A percentile compares a stretch with the other conserved stretches of the same genome.
Conservation (phyloP, 1,140 invertebrate species). For the Brachionus rubens region DNA sequence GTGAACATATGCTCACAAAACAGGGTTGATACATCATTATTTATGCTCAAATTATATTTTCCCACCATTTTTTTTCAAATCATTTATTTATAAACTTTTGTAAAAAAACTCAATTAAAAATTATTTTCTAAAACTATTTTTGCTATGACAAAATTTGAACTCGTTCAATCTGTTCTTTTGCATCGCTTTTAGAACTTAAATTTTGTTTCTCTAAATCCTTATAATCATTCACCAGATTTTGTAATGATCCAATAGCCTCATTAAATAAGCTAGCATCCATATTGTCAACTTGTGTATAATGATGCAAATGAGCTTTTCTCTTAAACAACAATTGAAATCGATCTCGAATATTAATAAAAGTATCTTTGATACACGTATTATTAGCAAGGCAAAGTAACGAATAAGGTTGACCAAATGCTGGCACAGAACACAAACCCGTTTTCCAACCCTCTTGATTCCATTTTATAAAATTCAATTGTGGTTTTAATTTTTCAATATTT, state of each 20-base stretch:
- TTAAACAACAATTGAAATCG: slow-evolving; percentile 60
- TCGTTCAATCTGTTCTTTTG: background rate
- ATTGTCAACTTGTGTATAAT: slow-evolving; percentile 55
- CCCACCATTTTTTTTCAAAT: too few species aligned
- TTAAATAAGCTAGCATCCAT: slow-evolving; percentile 58
- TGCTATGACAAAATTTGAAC: slow-evolving; percentile 21
- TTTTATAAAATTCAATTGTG: slow-evolving; percentile 58
- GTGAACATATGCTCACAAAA: too few species aligned
- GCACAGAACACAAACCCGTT: slow-evolving; percentile 61
- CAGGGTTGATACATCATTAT: too few species aligned
- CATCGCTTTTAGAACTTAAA: background rate
- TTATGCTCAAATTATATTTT: too few species aligned
- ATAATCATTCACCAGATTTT: slow-evolving; percentile 56
- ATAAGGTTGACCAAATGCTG: slow-evolving; percentile 59
- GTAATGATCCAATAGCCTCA: slow-evolving; percentile 55
- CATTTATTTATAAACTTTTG: too few species aligned
- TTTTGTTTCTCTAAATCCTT: slow-evolving; percentile 50
- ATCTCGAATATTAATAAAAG: slow-evolving; percentile 56
- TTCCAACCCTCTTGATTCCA: slow-evolving; percentile 63
- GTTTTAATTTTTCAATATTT: slow-evolving; percentile 60
- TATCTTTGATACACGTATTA: slow-evolving; percentile 59
- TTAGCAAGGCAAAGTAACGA: slow-evolving; percentile 60
- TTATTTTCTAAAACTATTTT: too few species aligned
- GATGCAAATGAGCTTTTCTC: slow-evolving; percentile 54
- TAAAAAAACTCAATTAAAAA: too few species aligned